Evolutionary conservation across 2,888 invertebrate genomes (phyloP), one percentile per base, ranked within the genome.

Genomic region (Laspeyria flexula): DNA sequence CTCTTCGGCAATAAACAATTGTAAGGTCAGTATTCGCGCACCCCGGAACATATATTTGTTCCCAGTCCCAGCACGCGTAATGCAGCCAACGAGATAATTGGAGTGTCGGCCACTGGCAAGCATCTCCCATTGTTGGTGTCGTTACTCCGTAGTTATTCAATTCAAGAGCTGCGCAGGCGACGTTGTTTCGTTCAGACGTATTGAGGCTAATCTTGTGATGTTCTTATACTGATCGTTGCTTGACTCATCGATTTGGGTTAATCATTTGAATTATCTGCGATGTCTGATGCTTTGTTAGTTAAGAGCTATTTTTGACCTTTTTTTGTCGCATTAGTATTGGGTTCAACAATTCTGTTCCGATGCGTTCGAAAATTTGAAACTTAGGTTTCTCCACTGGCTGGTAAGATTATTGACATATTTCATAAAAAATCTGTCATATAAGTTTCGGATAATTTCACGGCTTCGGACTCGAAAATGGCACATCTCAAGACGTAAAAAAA

Each of bases 131-230:
- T 90, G 90, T 90, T 84, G 82, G 84, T 85, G 89, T 86, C 81
- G 86, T 89, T 89, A 87, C 86, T 86, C 86, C 80, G 86, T 90
- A 79, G 89, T 92, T 91, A 92, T 91, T 81, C 91, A 92, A 92
- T 91, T 91, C 87, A 85, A 80, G 78, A 71, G 77, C 75, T 81
- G 83, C 76, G 77, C 79, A 68, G 70, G 61, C 74, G 74, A 68
- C 78, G 75, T 80, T 75, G 73, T 83, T 89, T 90, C 90, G 90
- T 88, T 90, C 65, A 60, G 65, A 67, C 69, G 66, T 74, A 86
- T 85, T 84, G 85, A 85, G 80, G 83, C 77, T 86, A 86, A 86
- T 86, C 76, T 79, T 65, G 47, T 51, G 60, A 67, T 71, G 59
- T 69, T 73, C 71, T 65, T 53, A 56, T 63, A 63, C 59, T 58